These are phyloP conservation scores for Loris lydekkerianus DNA, from an alignment of 2,797 vertebrate genomes.

Conservation along the genomic window DNA sequence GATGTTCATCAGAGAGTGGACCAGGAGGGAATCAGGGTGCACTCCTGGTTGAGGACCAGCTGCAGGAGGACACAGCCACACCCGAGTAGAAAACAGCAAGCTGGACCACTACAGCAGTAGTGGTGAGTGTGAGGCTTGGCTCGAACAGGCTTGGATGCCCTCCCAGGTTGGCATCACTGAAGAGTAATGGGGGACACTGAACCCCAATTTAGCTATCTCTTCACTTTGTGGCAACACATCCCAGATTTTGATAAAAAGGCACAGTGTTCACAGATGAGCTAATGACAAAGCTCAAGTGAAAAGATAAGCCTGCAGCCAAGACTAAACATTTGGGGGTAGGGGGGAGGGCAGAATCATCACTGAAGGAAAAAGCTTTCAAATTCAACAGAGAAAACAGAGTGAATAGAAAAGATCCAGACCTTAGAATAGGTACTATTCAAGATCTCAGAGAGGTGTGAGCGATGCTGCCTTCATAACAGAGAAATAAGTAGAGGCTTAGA, in stretches of 20 bases:
- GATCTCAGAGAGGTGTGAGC: not conserved
- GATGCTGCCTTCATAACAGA: not conserved
- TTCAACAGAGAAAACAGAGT: not conserved
- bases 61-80: not conserved
- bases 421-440: not conserved
- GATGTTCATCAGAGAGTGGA: not conserved
- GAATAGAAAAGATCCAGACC: not conserved
- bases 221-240: not conserved
- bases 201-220: not conserved
- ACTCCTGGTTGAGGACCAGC: not conserved
- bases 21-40: not conserved
- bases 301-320: not conserved
- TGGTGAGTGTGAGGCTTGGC: not conserved
- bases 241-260: not conserved
- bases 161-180: not conserved
- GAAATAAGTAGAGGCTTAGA: not conserved
- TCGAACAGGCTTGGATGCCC: not conserved
- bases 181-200: not conserved
- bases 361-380: not conserved
- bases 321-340: not conserved
- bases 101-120: not conserved
- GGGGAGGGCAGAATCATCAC: not conserved
- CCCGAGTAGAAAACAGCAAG: not conserved
- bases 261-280: not conserved
- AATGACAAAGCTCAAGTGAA: not conserved